Evolutionary conservation across 2,113 vertebrate species (phyloP), one percentile per base, ranked within the genome.

Genomic region (Lepus timidus): DNA sequence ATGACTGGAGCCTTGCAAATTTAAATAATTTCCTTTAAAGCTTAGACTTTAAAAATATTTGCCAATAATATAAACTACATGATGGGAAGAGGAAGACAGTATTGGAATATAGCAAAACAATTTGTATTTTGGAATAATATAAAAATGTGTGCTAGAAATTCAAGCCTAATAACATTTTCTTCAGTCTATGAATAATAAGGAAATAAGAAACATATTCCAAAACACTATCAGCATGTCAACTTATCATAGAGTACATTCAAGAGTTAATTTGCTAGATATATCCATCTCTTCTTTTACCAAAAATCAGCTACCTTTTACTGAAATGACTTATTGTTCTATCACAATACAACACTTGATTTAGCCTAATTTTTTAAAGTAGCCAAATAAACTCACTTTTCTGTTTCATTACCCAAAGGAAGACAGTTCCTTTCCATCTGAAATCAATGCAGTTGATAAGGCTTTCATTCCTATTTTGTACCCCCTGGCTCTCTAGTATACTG

Each of bases 401-500:
- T 90, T 75, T 94, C 31, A 91, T 58, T 75, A 93, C 1, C 6
- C 52, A 94, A 93, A 96, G 16, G 51, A 95, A 94, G 13, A 88
- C 29, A 49, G 65, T 51, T 81, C 95, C 61, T 14, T 83, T 95
- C 62, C 51, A 64, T 13, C 78, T 80, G 33, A 94, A 96, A 88
- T 96, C 74, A 81, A 22, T 87, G 58, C 25, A 79, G 49, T 73
- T 96, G 70, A 74, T 94, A 91, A 91, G 84, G 6, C 31, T 97
- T 96, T 88, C 62, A 94, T 94, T 97, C 95, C 90, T 97, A 31
- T 49, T 97, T 93, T 95, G 67, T 88, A n/a, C 6, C 4, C 62
- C 27, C 19, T 79, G 96, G 49, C 22, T 85, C 13, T 80, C 31
- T 44, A 70, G 13, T 91, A 58, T 58, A 61, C 0, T 14, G 6